Conservation (phyloP, 2,113 vertebrate genomes). For the Ceuthmochares aereus region DNA sequence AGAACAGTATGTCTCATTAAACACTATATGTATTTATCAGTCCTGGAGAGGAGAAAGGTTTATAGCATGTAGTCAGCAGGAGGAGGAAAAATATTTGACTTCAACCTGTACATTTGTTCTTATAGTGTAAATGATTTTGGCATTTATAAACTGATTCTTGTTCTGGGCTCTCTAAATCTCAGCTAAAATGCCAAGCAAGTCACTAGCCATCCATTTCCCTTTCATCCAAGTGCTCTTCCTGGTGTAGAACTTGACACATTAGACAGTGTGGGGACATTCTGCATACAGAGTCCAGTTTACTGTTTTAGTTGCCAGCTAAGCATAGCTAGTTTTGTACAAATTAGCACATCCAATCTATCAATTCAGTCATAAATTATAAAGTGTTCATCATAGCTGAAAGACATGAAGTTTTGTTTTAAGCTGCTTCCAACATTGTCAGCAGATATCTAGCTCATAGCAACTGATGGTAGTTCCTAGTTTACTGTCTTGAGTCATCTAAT, state of each 20-base stretch:
- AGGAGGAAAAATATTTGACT: conserved; percentile 10
- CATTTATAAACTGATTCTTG: conserved; percentile 50
- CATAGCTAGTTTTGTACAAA: neutral
- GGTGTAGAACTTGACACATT: neutral
- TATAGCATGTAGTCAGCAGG: neutral
- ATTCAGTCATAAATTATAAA: neutral
- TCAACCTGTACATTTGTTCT: neutral
- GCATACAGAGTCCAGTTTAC: neutral
- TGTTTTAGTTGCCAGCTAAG: conserved; percentile 15
- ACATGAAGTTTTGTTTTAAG: neutral
- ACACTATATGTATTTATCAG: neutral
- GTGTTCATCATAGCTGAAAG: neutral
- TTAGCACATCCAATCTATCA: neutral
- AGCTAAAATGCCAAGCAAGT: conserved; percentile 44
- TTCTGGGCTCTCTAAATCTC: conserved; percentile 41
- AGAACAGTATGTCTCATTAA: neutral
- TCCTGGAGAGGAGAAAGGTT: neutral
- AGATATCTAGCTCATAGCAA: neutral
- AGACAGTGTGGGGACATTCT: conserved; percentile 23
- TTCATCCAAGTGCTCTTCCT: conserved; percentile 27
- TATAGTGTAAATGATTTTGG: conserved; percentile 1
- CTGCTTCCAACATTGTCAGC: neutral
- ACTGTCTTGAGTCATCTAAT: neutral
- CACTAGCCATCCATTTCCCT: conserved; percentile 37
- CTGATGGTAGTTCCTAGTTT: neutral